phyloP scores from a whole-genome alignment of 2,113 vertebrate species.

The Ancistrus triradiatus region DNA sequence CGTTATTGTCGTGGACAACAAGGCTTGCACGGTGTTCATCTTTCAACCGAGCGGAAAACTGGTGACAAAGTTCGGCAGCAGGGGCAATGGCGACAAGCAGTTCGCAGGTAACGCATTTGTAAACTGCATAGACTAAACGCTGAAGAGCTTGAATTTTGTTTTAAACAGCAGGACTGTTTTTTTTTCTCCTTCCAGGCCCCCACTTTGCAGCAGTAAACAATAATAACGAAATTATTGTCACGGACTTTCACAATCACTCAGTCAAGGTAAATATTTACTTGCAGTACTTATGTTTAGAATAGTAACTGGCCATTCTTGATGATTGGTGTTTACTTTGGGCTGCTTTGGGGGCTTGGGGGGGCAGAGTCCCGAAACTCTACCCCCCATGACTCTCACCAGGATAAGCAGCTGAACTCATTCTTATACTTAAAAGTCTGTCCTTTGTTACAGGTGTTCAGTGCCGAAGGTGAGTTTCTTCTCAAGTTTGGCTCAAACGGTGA shows the following conservation, averaged over 20 bases:
- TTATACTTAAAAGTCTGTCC: no score
- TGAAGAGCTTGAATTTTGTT: background rate
- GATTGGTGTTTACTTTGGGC: no score
- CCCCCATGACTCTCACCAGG: no score
- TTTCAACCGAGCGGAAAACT: slow-evolving; percentile 95
- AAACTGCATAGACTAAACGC: slow-evolving; percentile 50
- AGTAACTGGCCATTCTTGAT: no score
- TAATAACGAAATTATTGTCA: slow-evolving; percentile 97
- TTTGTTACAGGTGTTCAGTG: slow-evolving; percentile 89
- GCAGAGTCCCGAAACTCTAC: no score
- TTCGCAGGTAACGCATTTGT: slow-evolving; percentile 83
- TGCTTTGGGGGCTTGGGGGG: no score
- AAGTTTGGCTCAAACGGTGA: slow-evolving; percentile 97
- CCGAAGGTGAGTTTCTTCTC: slow-evolving; percentile 89
- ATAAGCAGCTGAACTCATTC: no score
- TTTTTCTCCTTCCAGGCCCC: slow-evolving; percentile 73
- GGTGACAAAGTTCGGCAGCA: slow-evolving; percentile 90
- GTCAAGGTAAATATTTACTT: slow-evolving; percentile 80
- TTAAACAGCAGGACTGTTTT: no score
- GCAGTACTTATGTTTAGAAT: no score
- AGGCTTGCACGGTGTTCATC: slow-evolving; percentile 95
- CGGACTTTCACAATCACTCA: slow-evolving; percentile 98
- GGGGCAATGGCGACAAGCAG: slow-evolving; percentile 95
- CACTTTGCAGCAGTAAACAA: slow-evolving; percentile 92
- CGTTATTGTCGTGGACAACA: slow-evolving; percentile 97